Conservation (phyloP, 2,113 vertebrate species). For the Mus pahari region DNA sequence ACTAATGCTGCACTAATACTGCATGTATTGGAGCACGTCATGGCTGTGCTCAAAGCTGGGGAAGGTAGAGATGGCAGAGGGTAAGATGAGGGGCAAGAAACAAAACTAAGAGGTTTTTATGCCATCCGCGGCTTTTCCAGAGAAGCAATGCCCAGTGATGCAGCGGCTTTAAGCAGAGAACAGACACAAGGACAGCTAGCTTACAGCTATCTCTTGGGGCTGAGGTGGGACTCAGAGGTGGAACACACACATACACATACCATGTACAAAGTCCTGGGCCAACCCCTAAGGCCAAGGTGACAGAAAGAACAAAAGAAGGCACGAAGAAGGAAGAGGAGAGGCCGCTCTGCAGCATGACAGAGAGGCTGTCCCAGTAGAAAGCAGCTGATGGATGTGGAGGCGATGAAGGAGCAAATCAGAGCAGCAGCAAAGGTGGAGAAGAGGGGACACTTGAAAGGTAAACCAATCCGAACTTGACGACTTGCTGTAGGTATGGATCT, state of each 20-base stretch:
- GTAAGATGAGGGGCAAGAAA: not conserved
- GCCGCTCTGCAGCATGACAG: not conserved
- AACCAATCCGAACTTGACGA: not conserved
- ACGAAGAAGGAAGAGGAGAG: not conserved
- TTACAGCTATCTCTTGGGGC: not conserved
- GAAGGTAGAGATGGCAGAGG: not conserved
- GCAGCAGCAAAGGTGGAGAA: not conserved
- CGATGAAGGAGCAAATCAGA: not conserved
- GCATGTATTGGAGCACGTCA: too few species aligned
- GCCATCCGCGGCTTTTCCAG: not conserved
- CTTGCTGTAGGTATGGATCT: not conserved
- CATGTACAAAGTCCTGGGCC: not conserved
- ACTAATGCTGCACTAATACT: not conserved
- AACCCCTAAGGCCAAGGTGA: not conserved
- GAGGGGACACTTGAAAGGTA: not conserved
- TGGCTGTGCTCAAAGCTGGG: not conserved
- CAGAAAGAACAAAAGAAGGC: not conserved
- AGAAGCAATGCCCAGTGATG: not conserved
- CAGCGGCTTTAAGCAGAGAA: conserved; percentile 27
- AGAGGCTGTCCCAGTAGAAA: not conserved
- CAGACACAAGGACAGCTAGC: not conserved
- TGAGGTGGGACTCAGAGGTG: not conserved
- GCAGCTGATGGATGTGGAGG: not conserved
- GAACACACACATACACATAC: not conserved
- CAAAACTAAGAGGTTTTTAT: not conserved